These are phyloP conservation scores for Syrista parreyssii DNA, from an alignment of 2,888 invertebrate species.

Conservation along the genomic window DNA sequence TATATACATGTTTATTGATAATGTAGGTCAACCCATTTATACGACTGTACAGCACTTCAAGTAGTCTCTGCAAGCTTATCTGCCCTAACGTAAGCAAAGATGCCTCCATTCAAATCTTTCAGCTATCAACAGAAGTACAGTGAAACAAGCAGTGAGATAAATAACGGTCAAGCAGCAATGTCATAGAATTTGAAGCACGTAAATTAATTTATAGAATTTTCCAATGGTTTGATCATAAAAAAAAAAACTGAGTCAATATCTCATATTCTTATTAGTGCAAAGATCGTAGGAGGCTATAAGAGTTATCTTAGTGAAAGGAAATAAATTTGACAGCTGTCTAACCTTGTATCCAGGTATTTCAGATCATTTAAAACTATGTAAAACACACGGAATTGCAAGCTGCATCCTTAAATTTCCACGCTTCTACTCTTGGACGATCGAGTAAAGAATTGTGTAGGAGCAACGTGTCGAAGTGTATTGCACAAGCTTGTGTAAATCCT, in stretches of 20 bases:
- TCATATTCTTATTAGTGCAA: neutral
- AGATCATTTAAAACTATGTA: neutral
- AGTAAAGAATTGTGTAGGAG: neutral
- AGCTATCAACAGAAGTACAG: neutral
- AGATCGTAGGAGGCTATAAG: neutral
- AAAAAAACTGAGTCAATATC: neutral
- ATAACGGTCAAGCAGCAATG: neutral
- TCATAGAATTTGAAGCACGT: neutral
- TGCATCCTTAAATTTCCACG: neutral
- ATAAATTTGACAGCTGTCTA: neutral
- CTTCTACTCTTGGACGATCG: neutral
- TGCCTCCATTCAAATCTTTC: neutral
- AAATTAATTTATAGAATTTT: neutral
- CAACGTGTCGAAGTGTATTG: neutral
- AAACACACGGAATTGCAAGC: neutral
- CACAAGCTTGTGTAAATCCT: neutral
- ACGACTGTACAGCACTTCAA: constrained; percentile 14
- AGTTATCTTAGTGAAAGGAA: neutral
- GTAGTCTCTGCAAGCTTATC: neutral
- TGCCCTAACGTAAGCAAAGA: neutral
- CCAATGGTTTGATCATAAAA: neutral
- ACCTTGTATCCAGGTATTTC: neutral
- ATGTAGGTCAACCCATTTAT: constrained; percentile 54
- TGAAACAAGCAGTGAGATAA: neutral
- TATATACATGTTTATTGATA: constrained; percentile 31